Percentiles rank a stretch among this genome's conserved stretches.
These are phyloP conservation scores for Crotalus horridus DNA, from an alignment of 2,113 vertebrate species.

Conservation along the genomic window DNA sequence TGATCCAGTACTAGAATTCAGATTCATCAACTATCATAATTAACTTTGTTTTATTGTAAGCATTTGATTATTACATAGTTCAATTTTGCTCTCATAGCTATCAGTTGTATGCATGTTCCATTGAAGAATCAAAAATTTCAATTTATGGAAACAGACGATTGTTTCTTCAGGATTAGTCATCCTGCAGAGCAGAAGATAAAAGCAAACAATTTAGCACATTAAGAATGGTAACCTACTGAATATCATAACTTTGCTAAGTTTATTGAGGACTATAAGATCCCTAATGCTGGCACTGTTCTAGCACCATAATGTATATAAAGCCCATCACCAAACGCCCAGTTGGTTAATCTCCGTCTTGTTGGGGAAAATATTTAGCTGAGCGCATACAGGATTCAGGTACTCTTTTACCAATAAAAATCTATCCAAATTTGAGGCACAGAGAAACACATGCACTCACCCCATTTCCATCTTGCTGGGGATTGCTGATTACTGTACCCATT, in stretches of 20 bases:
- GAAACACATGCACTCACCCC: background rate
- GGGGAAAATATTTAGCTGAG: too few relatives aligned
- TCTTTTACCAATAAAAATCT: background rate
- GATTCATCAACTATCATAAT: background rate
- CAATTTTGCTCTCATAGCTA: background rate
- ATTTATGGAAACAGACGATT: background rate
- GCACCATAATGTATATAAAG: background rate
- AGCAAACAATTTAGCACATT: background rate
- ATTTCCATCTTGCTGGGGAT: background rate
- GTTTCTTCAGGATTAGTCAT: background rate
- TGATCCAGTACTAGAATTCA: background rate
- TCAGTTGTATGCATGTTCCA: background rate
- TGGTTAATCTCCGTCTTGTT: background rate
- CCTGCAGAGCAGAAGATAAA: background rate
- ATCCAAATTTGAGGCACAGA: background rate
- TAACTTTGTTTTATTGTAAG: conserved; percentile 8
- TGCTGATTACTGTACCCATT: background rate
- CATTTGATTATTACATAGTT: background rate
- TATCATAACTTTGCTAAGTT: background rate
- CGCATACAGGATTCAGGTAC: background rate
- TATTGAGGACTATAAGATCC: background rate
- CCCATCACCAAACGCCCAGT: background rate
- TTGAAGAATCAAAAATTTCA: background rate
- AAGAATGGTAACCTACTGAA: background rate
- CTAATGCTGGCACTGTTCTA: background rate